A percentile compares a stretch with the other conserved stretches of the same genome.
Conservation (phyloP, 2,113 vertebrate genomes). For the Lagopus leucura region DNA sequence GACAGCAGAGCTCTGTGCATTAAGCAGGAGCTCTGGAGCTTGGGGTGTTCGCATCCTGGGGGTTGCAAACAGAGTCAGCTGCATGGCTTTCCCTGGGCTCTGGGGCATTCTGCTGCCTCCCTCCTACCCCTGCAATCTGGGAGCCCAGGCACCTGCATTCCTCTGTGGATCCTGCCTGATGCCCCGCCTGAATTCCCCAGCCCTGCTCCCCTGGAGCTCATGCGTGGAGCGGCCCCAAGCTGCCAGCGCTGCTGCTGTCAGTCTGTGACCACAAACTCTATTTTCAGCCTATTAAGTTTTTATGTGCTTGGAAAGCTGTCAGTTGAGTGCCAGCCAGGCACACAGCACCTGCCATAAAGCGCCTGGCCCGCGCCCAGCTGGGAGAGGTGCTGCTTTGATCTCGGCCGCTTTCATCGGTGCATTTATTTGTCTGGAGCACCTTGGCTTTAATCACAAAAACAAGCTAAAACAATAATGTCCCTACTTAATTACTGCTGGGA, state of each 20-base stretch:
- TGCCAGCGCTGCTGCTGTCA: conserved; percentile 23
- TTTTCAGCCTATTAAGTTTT: conserved; percentile 78
- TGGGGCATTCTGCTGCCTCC: background rate
- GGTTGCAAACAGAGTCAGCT: conserved; percentile 9
- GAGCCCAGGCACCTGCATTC: background rate
- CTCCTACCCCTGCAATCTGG: background rate
- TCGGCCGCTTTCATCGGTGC: rapidly evolving
- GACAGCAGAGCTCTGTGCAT: conserved; percentile 28
- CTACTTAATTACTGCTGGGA: background rate
- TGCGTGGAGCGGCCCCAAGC: background rate
- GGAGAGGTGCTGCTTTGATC: conserved; percentile 32
- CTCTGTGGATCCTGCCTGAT: too few relatives aligned
- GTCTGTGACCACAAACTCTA: conserved; percentile 71
- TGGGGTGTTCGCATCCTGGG: background rate
- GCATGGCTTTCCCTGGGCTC: rapidly evolving
- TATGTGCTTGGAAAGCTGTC: conserved; percentile 72
- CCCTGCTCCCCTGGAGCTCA: background rate
- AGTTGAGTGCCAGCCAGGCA: conserved; percentile 70
- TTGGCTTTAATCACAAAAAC: conserved; percentile 1
- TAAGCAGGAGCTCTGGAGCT: background rate
- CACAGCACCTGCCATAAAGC: conserved; percentile 67
- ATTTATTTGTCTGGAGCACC: background rate
- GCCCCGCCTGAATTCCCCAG: background rate
- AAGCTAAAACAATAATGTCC: background rate
- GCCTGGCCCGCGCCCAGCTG: background rate